Conservation (phyloP, 2,797 vertebrate species). For the Eospalax fontanierii region DNA sequence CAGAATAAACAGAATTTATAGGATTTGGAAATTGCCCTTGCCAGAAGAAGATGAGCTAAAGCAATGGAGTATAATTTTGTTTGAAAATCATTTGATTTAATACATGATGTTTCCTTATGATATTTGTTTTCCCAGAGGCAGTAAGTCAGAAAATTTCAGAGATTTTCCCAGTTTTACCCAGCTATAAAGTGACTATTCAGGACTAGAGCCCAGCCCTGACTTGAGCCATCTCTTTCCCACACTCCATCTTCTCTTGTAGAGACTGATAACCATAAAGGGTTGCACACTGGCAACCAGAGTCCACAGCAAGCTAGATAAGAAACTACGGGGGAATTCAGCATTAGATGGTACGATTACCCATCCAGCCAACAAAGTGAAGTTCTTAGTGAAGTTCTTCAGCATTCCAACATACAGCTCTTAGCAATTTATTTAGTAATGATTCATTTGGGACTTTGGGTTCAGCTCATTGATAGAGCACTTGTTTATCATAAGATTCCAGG, state of each 20-base stretch:
- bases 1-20: background rate
- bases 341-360: background rate
- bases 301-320: background rate
- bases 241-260: background rate
- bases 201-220: background rate
- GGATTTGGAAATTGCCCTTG: background rate
- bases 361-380: background rate
- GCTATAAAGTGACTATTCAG: background rate
- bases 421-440: background rate
- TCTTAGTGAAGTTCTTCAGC: background rate
- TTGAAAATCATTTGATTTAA: conserved; percentile 15
- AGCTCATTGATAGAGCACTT: background rate
- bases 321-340: background rate
- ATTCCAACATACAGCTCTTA: background rate
- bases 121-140: background rate
- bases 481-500: background rate
- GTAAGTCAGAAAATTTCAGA: background rate
- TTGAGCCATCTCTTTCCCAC: background rate
- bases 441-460: background rate
- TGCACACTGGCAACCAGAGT: background rate
- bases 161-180: background rate
- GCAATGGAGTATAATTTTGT: background rate
- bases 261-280: background rate
- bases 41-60: background rate
- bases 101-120: background rate